Percentiles rank a stretch among this genome's conserved stretches.
phyloP scores from a whole-genome alignment of 2,113 vertebrate species.

The Girardinichthys multiradiatus region DNA sequence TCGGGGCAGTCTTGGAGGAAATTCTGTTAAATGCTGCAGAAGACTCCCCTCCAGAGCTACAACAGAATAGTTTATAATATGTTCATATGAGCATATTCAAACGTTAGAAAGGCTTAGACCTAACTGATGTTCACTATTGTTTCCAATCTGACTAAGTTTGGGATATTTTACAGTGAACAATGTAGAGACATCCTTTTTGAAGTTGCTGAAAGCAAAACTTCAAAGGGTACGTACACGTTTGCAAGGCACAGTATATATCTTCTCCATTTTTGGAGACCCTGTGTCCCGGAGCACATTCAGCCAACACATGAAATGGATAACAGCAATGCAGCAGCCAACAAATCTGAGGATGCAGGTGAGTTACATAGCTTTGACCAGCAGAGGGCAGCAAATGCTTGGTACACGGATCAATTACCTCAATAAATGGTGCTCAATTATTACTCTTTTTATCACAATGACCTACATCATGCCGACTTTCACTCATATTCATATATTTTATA shows the following conservation, averaged over 20 bases:
- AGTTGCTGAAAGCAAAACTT: too few relatives aligned
- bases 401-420: not conserved
- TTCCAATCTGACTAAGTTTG: too few relatives aligned
- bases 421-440: not conserved
- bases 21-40: too few relatives aligned
- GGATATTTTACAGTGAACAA: not conserved
- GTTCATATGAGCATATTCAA: too few relatives aligned
- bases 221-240: not conserved
- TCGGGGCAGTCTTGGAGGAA: too few relatives aligned
- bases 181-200: too few relatives aligned
- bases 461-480: not conserved
- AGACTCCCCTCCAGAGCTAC: too few relatives aligned
- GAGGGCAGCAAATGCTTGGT: conserved; percentile 61
- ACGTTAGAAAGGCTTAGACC: too few relatives aligned
- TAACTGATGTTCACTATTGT: too few relatives aligned
- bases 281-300: not conserved
- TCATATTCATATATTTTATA: not conserved
- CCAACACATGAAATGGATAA: not conserved
- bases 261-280: not conserved
- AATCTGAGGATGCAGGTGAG: not conserved
- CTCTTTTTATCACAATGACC: not conserved
- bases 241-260: not conserved
- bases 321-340: not conserved
- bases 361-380: conserved; percentile 47
- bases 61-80: too few relatives aligned